Conservation (phyloP, 1,140 invertebrate species). For the Camponotus floridanus region DNA sequence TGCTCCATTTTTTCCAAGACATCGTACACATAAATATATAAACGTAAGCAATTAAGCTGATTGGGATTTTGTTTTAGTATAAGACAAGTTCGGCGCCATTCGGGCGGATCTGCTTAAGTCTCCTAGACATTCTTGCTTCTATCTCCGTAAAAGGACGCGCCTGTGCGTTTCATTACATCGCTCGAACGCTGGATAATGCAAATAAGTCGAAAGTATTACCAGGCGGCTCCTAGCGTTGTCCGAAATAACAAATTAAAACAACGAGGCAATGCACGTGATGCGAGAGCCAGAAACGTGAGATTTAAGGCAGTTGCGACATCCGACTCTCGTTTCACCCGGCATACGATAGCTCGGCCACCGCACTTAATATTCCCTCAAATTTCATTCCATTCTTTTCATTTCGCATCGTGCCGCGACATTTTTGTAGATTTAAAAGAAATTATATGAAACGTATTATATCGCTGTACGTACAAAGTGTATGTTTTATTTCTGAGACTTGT, state of each 20-base stretch:
- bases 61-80: slow-evolving; percentile 15
- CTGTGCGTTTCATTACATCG: slow-evolving; percentile 47
- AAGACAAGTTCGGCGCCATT: slow-evolving; percentile 11
- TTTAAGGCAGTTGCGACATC: slow-evolving; percentile 58
- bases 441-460: background rate
- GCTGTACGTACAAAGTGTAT: background rate
- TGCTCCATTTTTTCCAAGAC: slow-evolving; percentile 1
- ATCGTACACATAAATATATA: background rate
- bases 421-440: slow-evolving; percentile 40
- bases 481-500: background rate
- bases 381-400: slow-evolving; percentile 47
- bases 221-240: slow-evolving; percentile 74
- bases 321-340: slow-evolving; percentile 28
- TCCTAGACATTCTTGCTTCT: slow-evolving; percentile 45
- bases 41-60: slow-evolving; percentile 48
- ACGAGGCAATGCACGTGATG: slow-evolving; percentile 29
- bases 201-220: slow-evolving; percentile 78
- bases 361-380: slow-evolving; percentile 56
- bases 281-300: slow-evolving; percentile 25
- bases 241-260: slow-evolving; percentile 72
- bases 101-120: slow-evolving; percentile 52
- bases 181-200: slow-evolving; percentile 72
- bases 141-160: background rate
- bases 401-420: slow-evolving; percentile 33
- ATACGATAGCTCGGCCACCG: slow-evolving; percentile 35